Conservation (phyloP, 2,888 invertebrate genomes). For the Parapristionchus giblindavisi region DNA sequence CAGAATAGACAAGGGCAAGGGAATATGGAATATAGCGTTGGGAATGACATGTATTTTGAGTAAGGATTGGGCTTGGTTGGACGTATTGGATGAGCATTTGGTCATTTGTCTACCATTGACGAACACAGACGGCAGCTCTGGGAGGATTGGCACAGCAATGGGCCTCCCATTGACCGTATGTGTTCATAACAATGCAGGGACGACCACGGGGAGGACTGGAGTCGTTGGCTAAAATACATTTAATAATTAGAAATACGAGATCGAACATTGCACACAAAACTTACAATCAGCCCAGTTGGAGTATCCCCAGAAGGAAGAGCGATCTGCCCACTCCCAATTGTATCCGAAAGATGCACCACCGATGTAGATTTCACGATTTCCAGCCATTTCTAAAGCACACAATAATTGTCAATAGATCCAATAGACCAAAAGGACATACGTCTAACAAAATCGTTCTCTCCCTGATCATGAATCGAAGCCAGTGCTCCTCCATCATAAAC, state of each 20-base stretch:
- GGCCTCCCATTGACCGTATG: constrained; percentile 32
- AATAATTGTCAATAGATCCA: not conserved
- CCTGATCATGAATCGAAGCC: constrained; percentile 14
- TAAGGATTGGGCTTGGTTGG: too few relatives aligned
- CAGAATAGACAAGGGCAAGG: too few relatives aligned
- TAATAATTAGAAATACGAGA: not conserved
- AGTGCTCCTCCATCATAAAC: constrained; percentile 30
- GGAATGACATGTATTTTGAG: too few relatives aligned
- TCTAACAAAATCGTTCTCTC: constrained; percentile 25
- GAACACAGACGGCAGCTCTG: constrained; percentile 19
- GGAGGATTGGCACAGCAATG: constrained; percentile 34
- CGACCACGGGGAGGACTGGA: constrained; percentile 25
- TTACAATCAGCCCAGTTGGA: constrained; percentile 35
- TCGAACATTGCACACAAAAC: not conserved
- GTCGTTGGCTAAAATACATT: constrained; percentile 21
- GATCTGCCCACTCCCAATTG: constrained; percentile 33
- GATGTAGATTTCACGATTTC: constrained; percentile 19
- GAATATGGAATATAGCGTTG: too few relatives aligned
- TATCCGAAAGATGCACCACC: constrained; percentile 31
- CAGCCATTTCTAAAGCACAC: not conserved
- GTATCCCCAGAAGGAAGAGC: not conserved
- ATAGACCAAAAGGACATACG: not conserved
- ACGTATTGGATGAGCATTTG: too few relatives aligned
- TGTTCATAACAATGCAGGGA: constrained; percentile 28
- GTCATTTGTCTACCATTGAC: too few relatives aligned